A percentile compares a stretch with the other conserved stretches of the same genome.
These are phyloP conservation scores for Myiotriccus ornatus DNA, from an alignment of 2,797 vertebrate species.

Conservation along the genomic window DNA sequence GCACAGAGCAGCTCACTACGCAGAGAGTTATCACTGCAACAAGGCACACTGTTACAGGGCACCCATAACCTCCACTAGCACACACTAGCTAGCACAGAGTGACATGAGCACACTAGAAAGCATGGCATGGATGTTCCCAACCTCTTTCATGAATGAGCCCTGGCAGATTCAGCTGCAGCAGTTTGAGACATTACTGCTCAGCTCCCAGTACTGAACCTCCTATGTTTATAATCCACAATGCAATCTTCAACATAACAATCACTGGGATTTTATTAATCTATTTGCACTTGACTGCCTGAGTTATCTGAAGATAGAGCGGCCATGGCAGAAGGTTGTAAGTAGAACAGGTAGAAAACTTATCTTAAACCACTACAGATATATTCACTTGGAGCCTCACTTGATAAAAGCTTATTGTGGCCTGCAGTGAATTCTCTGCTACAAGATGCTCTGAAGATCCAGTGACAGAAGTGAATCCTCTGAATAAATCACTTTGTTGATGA, in stretches of 20 bases:
- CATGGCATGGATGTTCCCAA: not conserved
- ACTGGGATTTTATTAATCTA: not conserved
- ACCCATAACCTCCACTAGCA: not conserved
- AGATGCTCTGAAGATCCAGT: not conserved
- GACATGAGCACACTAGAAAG: not conserved
- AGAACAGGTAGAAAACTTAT: not conserved
- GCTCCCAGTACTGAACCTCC: not conserved
- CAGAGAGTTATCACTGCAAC: not conserved
- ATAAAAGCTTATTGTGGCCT: not conserved
- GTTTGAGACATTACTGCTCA: not conserved
- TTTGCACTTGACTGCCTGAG: not conserved
- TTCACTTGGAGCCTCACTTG: not conserved
- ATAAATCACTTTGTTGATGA: not conserved
- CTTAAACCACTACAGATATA: not conserved
- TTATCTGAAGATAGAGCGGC: not conserved
- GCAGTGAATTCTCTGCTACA: not conserved
- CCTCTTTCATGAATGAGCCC: not conserved
- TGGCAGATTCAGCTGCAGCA: not conserved
- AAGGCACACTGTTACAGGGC: not conserved
- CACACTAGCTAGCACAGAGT: not conserved
- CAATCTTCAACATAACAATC: not conserved
- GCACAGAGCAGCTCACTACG: not conserved
- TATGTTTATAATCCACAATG: not conserved
- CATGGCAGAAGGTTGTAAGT: not conserved
- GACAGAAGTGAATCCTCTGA: not conserved